A percentile compares a stretch with the other conserved stretches of the same genome.
Conservation (phyloP, 2,888 invertebrate species). For the Ichneumoninae sp. region DNA sequence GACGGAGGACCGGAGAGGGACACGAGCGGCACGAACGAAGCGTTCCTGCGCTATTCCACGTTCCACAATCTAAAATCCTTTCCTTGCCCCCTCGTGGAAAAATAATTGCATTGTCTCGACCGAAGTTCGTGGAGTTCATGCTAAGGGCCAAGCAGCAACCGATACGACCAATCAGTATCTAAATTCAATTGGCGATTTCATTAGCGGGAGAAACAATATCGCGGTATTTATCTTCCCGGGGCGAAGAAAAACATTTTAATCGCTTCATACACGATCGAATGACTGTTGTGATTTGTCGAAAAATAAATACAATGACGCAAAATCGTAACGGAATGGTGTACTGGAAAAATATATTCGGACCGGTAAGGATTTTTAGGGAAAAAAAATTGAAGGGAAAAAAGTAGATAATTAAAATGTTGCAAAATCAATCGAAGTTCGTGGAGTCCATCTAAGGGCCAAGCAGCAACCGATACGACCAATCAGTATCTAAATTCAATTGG, state of each 20-base stretch:
- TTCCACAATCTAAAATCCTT: slow-evolving; percentile 12
- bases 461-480: no score
- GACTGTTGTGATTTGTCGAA: not conserved
- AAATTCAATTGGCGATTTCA: not conserved
- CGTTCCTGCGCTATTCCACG: not conserved
- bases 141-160: not conserved
- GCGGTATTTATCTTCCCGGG: not conserved
- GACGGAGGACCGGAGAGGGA: slow-evolving; percentile 12
- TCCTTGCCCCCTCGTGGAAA: not conserved
- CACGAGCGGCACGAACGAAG: slow-evolving; percentile 35
- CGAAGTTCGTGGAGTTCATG: slow-evolving; percentile 6
- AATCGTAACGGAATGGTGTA: no score
- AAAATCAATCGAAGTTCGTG: no score
- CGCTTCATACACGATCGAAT: not conserved
- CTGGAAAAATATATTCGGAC: no score
- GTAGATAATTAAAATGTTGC: no score
- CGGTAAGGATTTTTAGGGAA: no score
- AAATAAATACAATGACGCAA: no score
- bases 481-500: no score
- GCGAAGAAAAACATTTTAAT: not conserved
- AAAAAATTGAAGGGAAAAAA: no score
- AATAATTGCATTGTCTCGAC: slow-evolving; percentile 13
- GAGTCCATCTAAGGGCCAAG: no score
- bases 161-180: not conserved
- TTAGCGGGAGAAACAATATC: not conserved